phyloP scores from a whole-genome alignment of 2,113 vertebrate species.

The Anguilla rostrata region DNA sequence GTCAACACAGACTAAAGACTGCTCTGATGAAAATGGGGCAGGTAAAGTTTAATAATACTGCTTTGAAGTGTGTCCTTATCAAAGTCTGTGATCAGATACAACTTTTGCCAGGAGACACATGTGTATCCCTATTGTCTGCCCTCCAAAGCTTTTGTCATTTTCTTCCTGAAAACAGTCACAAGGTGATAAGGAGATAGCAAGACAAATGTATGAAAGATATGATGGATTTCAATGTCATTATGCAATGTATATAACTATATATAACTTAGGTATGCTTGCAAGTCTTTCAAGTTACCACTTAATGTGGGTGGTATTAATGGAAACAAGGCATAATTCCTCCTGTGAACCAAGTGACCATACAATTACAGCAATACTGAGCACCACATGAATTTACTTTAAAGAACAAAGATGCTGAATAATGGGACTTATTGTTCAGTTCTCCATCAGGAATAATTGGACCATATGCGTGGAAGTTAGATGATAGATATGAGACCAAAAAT shows the following conservation, averaged over 20 bases:
- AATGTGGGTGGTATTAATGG: background rate
- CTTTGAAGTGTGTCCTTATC: constrained; percentile 4
- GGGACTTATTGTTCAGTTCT: constrained; percentile 7
- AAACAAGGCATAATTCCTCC: background rate
- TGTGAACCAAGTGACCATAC: background rate
- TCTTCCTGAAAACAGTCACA: background rate
- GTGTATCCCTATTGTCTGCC: background rate
- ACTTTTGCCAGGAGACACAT: background rate
- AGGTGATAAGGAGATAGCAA: background rate
- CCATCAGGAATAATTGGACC: background rate
- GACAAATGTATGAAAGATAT: background rate
- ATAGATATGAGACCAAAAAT: constrained; percentile 30
- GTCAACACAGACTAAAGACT: constrained; percentile 1
- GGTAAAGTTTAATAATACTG: constrained; percentile 6
- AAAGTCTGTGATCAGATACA: constrained; percentile 17
- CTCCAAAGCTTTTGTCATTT: background rate
- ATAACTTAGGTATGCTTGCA: too few species aligned
- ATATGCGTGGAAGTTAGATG: constrained; percentile 6
- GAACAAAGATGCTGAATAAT: constrained; percentile 21
- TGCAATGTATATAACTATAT: background rate
- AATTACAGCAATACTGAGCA: background rate
- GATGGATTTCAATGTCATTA: too few species aligned
- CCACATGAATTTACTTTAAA: constrained; percentile 15
- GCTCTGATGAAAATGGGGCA: constrained; percentile 3
- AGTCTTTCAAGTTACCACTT: background rate